Conservation (phyloP, 64 coral and sea anemone genomes). For the Cladopsammia gracilis region DNA sequence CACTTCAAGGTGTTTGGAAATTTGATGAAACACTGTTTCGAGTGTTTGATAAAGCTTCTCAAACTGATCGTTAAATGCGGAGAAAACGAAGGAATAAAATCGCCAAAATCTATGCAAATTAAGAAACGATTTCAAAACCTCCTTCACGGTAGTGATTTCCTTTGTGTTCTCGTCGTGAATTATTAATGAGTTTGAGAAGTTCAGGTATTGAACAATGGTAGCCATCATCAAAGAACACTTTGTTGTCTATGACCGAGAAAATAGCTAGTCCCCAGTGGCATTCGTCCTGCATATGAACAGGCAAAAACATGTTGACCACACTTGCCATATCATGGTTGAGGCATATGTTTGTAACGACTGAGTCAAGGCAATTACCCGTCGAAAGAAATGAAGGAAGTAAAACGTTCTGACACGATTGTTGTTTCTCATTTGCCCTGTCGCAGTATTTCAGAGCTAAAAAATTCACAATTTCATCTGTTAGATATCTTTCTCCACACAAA, state of each 20-base stretch:
- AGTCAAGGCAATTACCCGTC: neutral
- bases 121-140: no score
- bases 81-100: no score
- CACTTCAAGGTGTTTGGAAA: no score
- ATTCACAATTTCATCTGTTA: neutral
- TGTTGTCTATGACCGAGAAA: neutral
- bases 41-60: no score
- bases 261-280: conserved; percentile 21
- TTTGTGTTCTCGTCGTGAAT: no score
- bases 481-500: conserved; percentile 8
- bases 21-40: no score
- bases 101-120: no score
- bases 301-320: conserved; percentile 13
- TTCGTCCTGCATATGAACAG: neutral
- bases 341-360: neutral
- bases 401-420: neutral
- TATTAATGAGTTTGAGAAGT: no score
- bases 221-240: conserved; percentile 28
- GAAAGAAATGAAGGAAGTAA: neutral
- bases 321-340: neutral
- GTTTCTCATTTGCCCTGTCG: neutral
- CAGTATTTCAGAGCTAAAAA: neutral
- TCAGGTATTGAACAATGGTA: conserved; percentile 8
- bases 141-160: no score
- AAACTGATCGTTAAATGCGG: no score